These are phyloP conservation scores for Sciurus carolinensis DNA, from an alignment of 2,797 vertebrate genomes.

Conservation along the genomic window DNA sequence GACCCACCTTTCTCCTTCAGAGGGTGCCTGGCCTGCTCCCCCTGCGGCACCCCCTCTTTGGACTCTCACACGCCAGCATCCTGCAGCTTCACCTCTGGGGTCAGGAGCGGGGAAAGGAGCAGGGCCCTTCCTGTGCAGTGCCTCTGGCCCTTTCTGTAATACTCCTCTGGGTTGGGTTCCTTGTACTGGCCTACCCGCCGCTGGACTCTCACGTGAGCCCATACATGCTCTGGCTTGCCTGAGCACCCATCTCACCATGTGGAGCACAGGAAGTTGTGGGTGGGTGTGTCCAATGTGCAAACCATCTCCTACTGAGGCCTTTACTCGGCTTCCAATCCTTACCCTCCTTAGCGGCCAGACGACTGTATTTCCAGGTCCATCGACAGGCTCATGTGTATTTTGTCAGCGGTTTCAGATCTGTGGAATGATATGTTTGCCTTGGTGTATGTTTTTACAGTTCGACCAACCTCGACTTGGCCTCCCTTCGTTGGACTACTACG, in stretches of 20 bases:
- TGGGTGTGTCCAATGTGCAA: neutral
- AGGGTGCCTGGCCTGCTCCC: neutral
- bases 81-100: neutral
- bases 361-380: neutral
- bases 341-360: neutral
- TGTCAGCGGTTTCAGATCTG: neutral
- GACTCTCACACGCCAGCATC: neutral
- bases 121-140: neutral
- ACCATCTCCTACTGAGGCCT: neutral
- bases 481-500: conserved; percentile 96
- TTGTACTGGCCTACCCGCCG: neutral
- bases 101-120: neutral
- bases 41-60: neutral
- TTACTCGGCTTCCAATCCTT: neutral
- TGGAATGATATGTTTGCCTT: conserved; percentile 64
- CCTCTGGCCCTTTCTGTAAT: neutral
- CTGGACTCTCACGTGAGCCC: neutral
- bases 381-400: neutral
- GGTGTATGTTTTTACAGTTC: conserved; percentile 89
- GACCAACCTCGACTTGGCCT: conserved; percentile 96
- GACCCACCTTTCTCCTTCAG: neutral
- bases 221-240: neutral
- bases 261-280: fast-evolving
- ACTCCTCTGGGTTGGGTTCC: neutral
- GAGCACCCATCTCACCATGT: fast-evolving